These are phyloP conservation scores for Pelecanoides urinatrix DNA, from an alignment of 2,113 vertebrate genomes.

Conservation along the genomic window DNA sequence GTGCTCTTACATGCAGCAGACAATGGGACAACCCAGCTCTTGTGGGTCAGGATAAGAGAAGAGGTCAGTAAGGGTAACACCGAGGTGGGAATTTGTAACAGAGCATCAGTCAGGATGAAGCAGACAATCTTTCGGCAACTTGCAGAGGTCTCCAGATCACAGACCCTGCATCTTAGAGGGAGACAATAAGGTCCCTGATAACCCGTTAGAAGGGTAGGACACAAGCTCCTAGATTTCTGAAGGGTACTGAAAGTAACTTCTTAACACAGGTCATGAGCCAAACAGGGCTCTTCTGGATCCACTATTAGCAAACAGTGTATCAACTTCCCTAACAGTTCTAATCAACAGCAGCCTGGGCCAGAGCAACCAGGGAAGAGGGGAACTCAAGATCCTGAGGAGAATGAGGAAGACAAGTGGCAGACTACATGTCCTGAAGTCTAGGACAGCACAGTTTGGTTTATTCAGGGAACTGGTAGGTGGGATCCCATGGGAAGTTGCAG, in stretches of 20 bases:
- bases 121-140: neutral
- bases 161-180: neutral
- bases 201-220: neutral
- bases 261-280: neutral
- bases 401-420: neutral
- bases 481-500: neutral
- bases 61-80: neutral
- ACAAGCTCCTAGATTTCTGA: neutral
- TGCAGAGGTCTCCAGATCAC: neutral
- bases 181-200: neutral
- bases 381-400: neutral
- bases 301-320: neutral
- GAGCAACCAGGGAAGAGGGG: neutral
- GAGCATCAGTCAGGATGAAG: neutral
- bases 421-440: neutral
- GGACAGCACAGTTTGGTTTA: neutral
- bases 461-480: neutral
- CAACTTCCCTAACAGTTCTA: too few relatives aligned
- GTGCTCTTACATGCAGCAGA: neutral
- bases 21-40: neutral
- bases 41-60: neutral
- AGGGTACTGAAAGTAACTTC: neutral
- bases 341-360: neutral
- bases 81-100: neutral
- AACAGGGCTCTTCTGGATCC: neutral